Evolutionary conservation across 2,888 invertebrate genomes (phyloP).

Genomic region (Epinotia demarniana): DNA sequence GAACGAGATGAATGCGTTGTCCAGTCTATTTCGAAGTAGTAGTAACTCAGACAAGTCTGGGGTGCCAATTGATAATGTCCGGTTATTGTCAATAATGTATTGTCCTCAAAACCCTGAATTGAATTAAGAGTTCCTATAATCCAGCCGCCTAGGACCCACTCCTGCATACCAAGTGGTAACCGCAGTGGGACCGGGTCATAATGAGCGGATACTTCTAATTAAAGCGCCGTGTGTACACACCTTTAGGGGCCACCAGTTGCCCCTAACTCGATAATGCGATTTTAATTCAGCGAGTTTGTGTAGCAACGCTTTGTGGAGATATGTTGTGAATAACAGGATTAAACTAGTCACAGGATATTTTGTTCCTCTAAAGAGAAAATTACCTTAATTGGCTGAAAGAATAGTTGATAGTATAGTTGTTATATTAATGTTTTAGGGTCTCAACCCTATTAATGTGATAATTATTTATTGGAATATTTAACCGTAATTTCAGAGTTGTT

Average conservation of each 20-base stretch:
- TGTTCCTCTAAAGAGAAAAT: neutral
- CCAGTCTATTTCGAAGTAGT: no score
- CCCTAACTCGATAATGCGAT: constrained; percentile 16
- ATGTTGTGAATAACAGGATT: constrained; percentile 1
- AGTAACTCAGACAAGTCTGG: no score
- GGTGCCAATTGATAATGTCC: no score
- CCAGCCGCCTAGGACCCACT: neutral
- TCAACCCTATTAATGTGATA: neutral
- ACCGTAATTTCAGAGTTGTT: neutral
- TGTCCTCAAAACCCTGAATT: neutral
- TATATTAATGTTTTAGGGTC: neutral
- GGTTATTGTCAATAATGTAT: no score
- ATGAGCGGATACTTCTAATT: constrained; percentile 20
- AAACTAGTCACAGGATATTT: neutral
- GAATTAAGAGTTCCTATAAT: neutral
- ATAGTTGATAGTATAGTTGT: neutral
- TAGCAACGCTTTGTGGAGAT: constrained; percentile 17
- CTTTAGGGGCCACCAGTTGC: constrained; percentile 8
- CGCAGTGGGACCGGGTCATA: constrained; percentile 14
- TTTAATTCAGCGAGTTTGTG: constrained; percentile 5
- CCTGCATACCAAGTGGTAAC: constrained; percentile 8
- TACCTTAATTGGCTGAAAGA: neutral
- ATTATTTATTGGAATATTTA: neutral
- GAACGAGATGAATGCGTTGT: no score
- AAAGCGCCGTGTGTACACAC: constrained; percentile 2